These are phyloP conservation scores for Mythimna impura DNA, from an alignment of 2,888 invertebrate genomes.

Conservation along the genomic window DNA sequence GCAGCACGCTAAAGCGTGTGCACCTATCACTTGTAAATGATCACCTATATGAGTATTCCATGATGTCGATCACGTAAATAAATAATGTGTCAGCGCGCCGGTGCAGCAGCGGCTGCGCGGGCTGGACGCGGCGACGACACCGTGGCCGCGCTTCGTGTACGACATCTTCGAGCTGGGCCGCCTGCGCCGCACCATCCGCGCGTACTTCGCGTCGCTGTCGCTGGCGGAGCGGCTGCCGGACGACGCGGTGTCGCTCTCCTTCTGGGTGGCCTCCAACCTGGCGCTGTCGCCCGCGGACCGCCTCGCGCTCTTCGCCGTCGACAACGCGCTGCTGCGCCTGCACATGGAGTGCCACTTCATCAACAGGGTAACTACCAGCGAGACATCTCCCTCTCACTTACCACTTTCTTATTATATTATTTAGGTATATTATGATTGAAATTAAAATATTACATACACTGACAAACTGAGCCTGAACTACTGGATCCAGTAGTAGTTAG, in stretches of 20 bases:
- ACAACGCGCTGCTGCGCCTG: conserved; percentile 83
- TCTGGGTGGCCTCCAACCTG: conserved; percentile 87
- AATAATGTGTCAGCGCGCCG: conserved; percentile 15
- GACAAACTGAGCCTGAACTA: too few relatives aligned
- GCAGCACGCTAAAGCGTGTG: too few relatives aligned
- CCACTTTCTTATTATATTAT: too few relatives aligned
- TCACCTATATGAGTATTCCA: too few relatives aligned
- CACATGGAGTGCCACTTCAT: conserved; percentile 81
- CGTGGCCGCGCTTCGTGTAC: conserved; percentile 87
- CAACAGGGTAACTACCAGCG: conserved; percentile 63
- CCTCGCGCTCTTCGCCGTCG: conserved; percentile 79
- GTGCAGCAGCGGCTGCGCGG: conserved; percentile 65
- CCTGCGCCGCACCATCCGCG: conserved; percentile 73
- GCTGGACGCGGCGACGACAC: conserved; percentile 81
- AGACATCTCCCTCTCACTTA: not conserved
- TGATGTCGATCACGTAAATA: not conserved
- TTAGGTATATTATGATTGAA: too few relatives aligned
- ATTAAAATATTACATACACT: too few relatives aligned
- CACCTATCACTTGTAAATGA: too few relatives aligned
- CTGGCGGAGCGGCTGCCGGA: conserved; percentile 69
- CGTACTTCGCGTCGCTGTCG: conserved; percentile 70
- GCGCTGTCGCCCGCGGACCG: conserved; percentile 80
- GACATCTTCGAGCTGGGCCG: conserved; percentile 81
- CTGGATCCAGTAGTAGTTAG: too few relatives aligned
- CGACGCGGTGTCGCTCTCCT: conserved; percentile 85